A percentile compares a stretch with the other conserved stretches of the same genome.
phyloP scores from a whole-genome alignment of 2,888 invertebrate genomes.

The Falcaria lacertinaria region DNA sequence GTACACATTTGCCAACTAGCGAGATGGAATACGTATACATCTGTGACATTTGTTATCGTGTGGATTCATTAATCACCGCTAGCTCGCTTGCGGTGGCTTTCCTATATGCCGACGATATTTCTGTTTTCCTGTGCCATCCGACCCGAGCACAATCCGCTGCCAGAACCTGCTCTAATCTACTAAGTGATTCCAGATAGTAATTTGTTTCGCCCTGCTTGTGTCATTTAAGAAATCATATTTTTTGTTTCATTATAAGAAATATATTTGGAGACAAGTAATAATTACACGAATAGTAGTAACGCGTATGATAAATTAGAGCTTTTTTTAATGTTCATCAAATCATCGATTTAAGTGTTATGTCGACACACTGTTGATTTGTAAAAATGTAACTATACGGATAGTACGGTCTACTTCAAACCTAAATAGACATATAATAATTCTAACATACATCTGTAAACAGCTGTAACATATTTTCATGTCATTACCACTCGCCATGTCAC shows the following conservation, averaged over 20 bases:
- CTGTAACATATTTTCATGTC: background rate
- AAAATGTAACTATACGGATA: no score
- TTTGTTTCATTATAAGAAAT: background rate
- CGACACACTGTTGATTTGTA: no score
- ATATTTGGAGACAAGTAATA: no score
- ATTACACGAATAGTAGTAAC: no score
- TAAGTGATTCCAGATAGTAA: slow-evolving; percentile 48
- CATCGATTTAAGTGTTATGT: no score
- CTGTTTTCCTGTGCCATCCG: slow-evolving; percentile 33
- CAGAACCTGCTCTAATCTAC: slow-evolving; percentile 44
- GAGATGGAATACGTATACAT: slow-evolving; percentile 17
- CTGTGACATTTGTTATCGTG: slow-evolving; percentile 52
- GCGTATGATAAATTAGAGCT: no score
- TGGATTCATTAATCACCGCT: slow-evolving; percentile 55
- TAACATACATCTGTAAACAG: background rate
- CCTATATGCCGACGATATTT: slow-evolving; percentile 29
- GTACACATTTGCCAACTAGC: slow-evolving; percentile 6
- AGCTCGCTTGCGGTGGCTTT: slow-evolving; percentile 35
- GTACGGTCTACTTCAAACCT: no score
- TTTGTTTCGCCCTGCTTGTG: slow-evolving; percentile 25
- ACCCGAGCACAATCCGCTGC: slow-evolving; percentile 42
- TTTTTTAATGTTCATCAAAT: no score
- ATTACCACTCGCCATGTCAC: background rate
- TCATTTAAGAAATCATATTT: slow-evolving; percentile 5
- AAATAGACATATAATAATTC: no score